These are phyloP conservation scores for Cydia amplana DNA, from an alignment of 1,140 invertebrate species.

Conservation along the genomic window DNA sequence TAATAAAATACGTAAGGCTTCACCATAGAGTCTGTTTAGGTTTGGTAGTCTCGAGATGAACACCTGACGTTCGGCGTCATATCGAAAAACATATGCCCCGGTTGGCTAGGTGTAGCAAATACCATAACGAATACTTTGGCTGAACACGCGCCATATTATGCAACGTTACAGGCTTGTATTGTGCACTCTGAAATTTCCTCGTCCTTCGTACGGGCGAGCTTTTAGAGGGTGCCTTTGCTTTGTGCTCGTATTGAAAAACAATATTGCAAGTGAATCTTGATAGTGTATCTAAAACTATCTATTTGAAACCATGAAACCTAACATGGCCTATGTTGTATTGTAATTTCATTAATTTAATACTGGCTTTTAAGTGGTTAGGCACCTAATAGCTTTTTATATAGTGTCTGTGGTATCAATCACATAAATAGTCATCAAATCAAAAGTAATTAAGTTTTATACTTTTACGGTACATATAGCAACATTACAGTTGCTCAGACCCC, in stretches of 20 bases:
- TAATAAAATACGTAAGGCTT: constrained; percentile 49
- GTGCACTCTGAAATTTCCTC: constrained; percentile 70
- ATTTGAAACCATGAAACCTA: background rate
- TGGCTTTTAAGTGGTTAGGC: too few species aligned
- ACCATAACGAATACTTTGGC: constrained; percentile 78
- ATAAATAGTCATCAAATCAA: too few species aligned
- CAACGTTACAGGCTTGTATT: constrained; percentile 72
- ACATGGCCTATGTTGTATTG: too few species aligned
- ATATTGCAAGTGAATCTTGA: background rate
- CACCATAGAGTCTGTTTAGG: constrained; percentile 53
- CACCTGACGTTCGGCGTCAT: constrained; percentile 77
- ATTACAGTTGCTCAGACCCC: too few species aligned
- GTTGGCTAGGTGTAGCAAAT: constrained; percentile 78
- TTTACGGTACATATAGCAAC: too few species aligned
- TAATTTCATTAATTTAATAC: too few species aligned
- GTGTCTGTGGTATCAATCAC: too few species aligned
- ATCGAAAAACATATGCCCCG: constrained; percentile 75
- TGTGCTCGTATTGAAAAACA: constrained; percentile 27
- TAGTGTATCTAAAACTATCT: background rate
- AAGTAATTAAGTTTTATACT: too few species aligned
- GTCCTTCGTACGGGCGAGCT: constrained; percentile 61
- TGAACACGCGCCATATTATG: constrained; percentile 76
- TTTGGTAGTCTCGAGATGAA: constrained; percentile 58
- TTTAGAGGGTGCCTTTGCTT: constrained; percentile 59
- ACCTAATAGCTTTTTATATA: too few species aligned